phyloP scores from a whole-genome alignment of 2,113 vertebrate genomes.

The Peucedramus taeniatus region DNA sequence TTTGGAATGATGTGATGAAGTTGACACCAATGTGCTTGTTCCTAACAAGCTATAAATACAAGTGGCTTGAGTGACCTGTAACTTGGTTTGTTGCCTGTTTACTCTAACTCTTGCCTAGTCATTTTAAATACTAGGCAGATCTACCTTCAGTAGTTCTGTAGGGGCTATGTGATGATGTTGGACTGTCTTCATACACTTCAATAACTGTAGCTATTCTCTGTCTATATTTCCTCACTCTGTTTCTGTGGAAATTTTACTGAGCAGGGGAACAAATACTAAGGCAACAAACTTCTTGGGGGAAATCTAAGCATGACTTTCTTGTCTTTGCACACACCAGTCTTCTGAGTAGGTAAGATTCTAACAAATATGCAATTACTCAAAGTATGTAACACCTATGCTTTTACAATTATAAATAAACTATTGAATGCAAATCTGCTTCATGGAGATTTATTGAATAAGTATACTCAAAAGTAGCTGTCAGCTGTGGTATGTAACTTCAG shows the following conservation, averaged over 20 bases:
- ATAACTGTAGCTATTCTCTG: neutral
- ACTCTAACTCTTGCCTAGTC: neutral
- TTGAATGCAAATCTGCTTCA: neutral
- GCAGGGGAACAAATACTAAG: neutral
- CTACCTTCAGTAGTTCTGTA: neutral
- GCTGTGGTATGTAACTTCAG: neutral
- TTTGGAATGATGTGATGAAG: neutral
- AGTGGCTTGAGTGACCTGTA: neutral
- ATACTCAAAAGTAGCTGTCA: neutral
- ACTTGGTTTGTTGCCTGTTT: neutral
- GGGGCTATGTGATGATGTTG: neutral
- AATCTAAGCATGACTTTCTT: slow-evolving; percentile 1
- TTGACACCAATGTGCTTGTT: neutral
- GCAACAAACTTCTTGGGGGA: neutral
- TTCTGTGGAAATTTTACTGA: neutral
- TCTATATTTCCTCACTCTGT: neutral
- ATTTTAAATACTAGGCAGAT: neutral
- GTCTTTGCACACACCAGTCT: neutral
- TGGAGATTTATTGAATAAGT: neutral
- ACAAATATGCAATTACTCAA: slow-evolving; percentile 29
- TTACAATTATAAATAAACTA: slow-evolving; percentile 40
- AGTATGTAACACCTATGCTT: neutral
- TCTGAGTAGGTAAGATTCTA: neutral
- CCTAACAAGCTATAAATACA: neutral
- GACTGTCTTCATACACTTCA: neutral